Conservation (phyloP, 2,888 invertebrate species). For the Acleris holmiana region DNA sequence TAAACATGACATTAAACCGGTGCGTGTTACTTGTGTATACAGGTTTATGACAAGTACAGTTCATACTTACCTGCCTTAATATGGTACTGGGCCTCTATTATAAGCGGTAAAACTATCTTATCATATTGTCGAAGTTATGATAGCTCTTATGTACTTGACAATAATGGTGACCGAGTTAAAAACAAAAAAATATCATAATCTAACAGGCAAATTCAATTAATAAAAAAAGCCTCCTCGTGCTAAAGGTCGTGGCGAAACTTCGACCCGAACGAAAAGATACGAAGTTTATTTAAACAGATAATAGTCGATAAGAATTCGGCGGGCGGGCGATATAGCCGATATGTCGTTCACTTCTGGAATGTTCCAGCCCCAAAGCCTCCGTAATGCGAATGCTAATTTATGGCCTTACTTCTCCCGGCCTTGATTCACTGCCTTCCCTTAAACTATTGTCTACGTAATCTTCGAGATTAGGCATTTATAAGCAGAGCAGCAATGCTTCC, state of each 20-base stretch:
- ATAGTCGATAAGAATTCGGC: conserved; percentile 23
- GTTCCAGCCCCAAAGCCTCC: conserved; percentile 35
- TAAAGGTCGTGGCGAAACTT: not conserved
- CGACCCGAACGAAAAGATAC: not conserved
- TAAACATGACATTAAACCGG: too few relatives aligned
- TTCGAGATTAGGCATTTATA: conserved; percentile 33
- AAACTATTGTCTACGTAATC: conserved; percentile 41
- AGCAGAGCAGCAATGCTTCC: conserved; percentile 25
- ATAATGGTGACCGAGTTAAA: too few relatives aligned
- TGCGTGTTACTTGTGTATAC: too few relatives aligned
- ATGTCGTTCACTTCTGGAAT: conserved; percentile 42
- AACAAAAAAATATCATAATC: too few relatives aligned
- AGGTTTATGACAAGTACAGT: too few relatives aligned
- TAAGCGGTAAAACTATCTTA: too few relatives aligned
- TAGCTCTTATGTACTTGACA: too few relatives aligned
- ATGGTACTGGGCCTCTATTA: too few relatives aligned
- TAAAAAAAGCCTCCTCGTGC: too few relatives aligned
- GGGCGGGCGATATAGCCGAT: conserved; percentile 33
- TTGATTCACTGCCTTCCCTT: conserved; percentile 45
- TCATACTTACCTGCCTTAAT: too few relatives aligned
- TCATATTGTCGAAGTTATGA: too few relatives aligned
- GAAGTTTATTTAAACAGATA: conserved; percentile 4
- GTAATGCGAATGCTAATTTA: conserved; percentile 49
- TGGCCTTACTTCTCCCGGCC: conserved; percentile 42
- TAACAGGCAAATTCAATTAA: too few relatives aligned